Conservation (phyloP, 2,888 invertebrate species). For the Andrena marginata region DNA sequence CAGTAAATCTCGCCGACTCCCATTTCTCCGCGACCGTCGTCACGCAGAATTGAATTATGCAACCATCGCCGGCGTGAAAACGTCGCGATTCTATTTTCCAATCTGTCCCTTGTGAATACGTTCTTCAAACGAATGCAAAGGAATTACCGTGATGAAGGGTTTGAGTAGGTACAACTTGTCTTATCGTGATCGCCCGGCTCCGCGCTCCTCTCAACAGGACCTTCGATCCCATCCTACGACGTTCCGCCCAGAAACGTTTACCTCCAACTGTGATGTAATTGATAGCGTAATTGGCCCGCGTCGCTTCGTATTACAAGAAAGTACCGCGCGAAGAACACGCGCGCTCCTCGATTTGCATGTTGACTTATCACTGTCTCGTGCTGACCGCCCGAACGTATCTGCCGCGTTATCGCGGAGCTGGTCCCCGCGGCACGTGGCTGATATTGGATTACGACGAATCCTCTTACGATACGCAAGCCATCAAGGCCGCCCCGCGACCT, state of each 20-base stretch:
- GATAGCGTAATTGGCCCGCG: no score
- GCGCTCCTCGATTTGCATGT: conserved; percentile 9
- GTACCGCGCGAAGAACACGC: neutral
- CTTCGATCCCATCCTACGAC: no score
- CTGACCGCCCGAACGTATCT: conserved; percentile 53
- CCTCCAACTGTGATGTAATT: no score
- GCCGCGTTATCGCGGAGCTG: conserved; percentile 47
- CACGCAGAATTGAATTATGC: conserved; percentile 16
- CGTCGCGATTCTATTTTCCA: conserved; percentile 7
- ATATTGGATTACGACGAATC: conserved; percentile 82
- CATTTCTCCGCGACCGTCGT: neutral
- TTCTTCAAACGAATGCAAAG: neutral
- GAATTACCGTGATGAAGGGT: neutral
- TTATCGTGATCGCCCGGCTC: no score
- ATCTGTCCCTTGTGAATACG: neutral
- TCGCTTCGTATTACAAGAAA: neutral
- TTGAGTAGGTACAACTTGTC: no score
- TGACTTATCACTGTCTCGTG: conserved; percentile 49
- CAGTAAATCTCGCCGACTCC: conserved; percentile 8
- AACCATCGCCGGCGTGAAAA: neutral
- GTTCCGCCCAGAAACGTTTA: no score
- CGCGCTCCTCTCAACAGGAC: no score
- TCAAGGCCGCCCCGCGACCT: conserved; percentile 75
- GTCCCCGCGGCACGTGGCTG: conserved; percentile 72
- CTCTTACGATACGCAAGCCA: conserved; percentile 77